Evolutionary conservation across 2,888 invertebrate genomes (phyloP).

Genomic region (Meghimatium bilineatum): DNA sequence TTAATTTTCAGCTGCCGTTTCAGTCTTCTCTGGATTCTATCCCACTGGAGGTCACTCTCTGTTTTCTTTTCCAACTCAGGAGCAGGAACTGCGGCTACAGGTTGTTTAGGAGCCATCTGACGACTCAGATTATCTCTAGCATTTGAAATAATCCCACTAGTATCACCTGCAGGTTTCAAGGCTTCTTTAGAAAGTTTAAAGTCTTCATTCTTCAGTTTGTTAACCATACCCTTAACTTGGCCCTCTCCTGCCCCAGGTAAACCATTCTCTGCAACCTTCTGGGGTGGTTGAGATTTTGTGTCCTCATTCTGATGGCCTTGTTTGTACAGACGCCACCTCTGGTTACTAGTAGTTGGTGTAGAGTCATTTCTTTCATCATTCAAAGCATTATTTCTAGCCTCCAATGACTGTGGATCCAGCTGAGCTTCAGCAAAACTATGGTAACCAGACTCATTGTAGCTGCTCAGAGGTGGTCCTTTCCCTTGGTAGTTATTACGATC

Average conservation of each 20-base stretch:
- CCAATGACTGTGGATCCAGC: constrained; percentile 51
- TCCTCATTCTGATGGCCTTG: constrained; percentile 63
- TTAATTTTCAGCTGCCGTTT: constrained; percentile 85
- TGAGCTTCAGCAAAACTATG: constrained; percentile 58
- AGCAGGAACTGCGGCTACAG: constrained; percentile 57
- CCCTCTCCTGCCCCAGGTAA: constrained; percentile 53
- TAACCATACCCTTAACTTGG: constrained; percentile 51
- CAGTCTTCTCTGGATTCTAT: constrained; percentile 82
- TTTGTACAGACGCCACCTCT: constrained; percentile 76
- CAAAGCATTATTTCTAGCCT: constrained; percentile 58
- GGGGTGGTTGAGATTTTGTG: constrained; percentile 30
- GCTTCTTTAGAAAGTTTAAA: constrained; percentile 48
- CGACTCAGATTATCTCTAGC: constrained; percentile 89
- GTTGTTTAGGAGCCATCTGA: constrained; percentile 50
- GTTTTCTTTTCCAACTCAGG: constrained; percentile 85
- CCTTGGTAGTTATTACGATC: constrained; percentile 37
- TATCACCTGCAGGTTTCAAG: constrained; percentile 77
- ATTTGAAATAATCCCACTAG: constrained; percentile 93
- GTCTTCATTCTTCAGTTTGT: constrained; percentile 42
- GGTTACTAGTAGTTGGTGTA: constrained; percentile 65
- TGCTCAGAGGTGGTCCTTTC: constrained; percentile 37
- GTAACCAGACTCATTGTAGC: constrained; percentile 59
- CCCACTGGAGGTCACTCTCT: constrained; percentile 97
- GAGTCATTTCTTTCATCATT: constrained; percentile 53
- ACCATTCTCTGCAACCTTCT: constrained; percentile 44